These are phyloP conservation scores for Antheraea assamensis DNA, from an alignment of 2,888 invertebrate species.

Conservation along the genomic window DNA sequence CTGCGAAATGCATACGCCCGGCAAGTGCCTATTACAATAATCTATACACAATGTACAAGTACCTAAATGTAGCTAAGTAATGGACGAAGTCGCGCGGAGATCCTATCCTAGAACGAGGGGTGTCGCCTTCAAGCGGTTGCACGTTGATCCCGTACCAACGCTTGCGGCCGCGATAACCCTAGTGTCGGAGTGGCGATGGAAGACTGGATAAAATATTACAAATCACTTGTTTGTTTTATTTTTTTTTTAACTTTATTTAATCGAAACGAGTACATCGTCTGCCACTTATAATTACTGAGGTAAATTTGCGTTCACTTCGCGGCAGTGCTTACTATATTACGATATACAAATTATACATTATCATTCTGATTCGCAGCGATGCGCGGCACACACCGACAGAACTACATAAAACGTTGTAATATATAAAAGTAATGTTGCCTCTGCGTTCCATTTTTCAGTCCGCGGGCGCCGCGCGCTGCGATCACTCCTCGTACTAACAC, in stretches of 20 bases:
- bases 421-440: neutral
- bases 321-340: conserved; percentile 44
- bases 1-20: conserved; percentile 43
- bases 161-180: conserved; percentile 22
- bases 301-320: conserved; percentile 45
- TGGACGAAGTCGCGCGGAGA: conserved; percentile 66
- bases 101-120: conserved; percentile 40
- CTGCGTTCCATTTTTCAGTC: neutral
- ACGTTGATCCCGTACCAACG: neutral
- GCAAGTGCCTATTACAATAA: conserved; percentile 32
- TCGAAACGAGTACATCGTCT: conserved; percentile 35
- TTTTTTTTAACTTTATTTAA: conserved; percentile 22
- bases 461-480: neutral
- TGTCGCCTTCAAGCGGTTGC: conserved; percentile 6
- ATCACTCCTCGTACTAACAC: neutral
- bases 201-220: conserved; percentile 59
- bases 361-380: conserved; percentile 11
- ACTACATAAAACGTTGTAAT: neutral
- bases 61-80: conserved; percentile 59
- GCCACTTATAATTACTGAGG: conserved; percentile 55
- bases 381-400: neutral
- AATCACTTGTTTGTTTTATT: conserved; percentile 26
- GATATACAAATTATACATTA: conserved; percentile 6
- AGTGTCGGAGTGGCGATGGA: conserved; percentile 52
- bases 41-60: conserved; percentile 63